Evolutionary conservation across 2,113 vertebrate genomes (phyloP).

Genomic region (Ophthalmolycus amberensis): DNA sequence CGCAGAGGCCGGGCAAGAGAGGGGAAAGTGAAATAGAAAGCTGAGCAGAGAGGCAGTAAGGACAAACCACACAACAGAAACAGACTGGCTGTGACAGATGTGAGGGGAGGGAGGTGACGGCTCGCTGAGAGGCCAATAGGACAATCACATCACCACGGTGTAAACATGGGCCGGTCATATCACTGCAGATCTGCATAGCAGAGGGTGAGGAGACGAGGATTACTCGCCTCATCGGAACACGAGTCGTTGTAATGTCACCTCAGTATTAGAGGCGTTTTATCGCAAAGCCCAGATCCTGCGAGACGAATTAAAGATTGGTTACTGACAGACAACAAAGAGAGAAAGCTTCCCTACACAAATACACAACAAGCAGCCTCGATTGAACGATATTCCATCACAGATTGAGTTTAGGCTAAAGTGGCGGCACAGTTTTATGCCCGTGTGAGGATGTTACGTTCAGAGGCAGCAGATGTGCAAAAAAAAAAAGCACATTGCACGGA

Average conservation of each 20-base stretch:
- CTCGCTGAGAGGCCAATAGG: constrained; percentile 49
- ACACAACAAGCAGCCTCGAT: constrained; percentile 17
- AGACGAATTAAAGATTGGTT: constrained; percentile 32
- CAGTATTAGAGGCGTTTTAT: not conserved
- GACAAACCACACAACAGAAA: not conserved
- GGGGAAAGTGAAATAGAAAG: constrained; percentile 39
- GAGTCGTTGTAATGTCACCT: constrained; percentile 19
- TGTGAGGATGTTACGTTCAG: not conserved
- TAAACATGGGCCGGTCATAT: constrained; percentile 33
- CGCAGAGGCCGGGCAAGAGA: constrained; percentile 8
- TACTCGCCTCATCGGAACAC: constrained; percentile 21
- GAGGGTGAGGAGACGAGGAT: constrained; percentile 9
- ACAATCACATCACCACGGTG: constrained; percentile 34
- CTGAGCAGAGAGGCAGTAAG: not conserved
- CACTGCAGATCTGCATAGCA: constrained; percentile 16
- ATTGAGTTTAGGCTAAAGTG: not conserved
- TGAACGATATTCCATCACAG: constrained; percentile 9
- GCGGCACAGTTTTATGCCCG: not conserved
- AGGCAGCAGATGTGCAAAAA: constrained; percentile 10
- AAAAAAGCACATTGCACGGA: not conserved
- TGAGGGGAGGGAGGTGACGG: constrained; percentile 23
- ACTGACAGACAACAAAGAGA: constrained; percentile 4
- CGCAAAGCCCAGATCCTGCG: constrained; percentile 3
- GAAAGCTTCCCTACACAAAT: not conserved
- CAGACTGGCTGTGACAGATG: constrained; percentile 29